Percentiles rank a stretch among this genome's conserved stretches.
Evolutionary conservation across 2,797 vertebrate genomes (phyloP).

Genomic region (Molothrus aeneus): DNA sequence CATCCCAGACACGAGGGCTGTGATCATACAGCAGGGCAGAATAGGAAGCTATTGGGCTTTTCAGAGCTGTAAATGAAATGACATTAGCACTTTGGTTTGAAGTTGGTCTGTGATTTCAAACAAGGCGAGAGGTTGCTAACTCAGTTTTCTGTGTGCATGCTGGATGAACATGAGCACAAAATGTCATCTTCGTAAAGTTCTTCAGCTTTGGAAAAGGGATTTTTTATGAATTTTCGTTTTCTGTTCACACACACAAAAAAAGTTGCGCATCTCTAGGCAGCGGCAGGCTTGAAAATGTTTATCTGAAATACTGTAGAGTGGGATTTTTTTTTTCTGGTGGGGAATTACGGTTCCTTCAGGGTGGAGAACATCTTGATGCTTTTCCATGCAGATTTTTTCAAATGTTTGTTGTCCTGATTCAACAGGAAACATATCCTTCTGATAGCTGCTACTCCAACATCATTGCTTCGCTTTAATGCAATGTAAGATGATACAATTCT

Average conservation of each 20-base stretch:
- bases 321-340: not conserved
- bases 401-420: not conserved
- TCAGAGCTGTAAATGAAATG: not conserved
- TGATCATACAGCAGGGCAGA: not conserved
- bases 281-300: not conserved
- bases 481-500: not conserved
- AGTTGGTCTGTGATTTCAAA: not conserved
- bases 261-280: not conserved
- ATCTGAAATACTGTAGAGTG: not conserved
- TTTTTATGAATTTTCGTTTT: not conserved
- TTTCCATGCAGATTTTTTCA: not conserved
- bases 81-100: not conserved
- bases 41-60: not conserved
- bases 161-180: not conserved
- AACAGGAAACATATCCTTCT: not conserved
- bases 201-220: not conserved
- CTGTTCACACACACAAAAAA: not conserved
- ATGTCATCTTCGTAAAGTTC: not conserved
- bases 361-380: not conserved
- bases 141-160: not conserved
- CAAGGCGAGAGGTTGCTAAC: not conserved
- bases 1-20: not conserved
- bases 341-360: not conserved
- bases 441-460: not conserved
- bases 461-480: not conserved